Evolutionary conservation across 2,797 vertebrate species (phyloP).

Genomic region (Kryptopterus vitreolus): DNA sequence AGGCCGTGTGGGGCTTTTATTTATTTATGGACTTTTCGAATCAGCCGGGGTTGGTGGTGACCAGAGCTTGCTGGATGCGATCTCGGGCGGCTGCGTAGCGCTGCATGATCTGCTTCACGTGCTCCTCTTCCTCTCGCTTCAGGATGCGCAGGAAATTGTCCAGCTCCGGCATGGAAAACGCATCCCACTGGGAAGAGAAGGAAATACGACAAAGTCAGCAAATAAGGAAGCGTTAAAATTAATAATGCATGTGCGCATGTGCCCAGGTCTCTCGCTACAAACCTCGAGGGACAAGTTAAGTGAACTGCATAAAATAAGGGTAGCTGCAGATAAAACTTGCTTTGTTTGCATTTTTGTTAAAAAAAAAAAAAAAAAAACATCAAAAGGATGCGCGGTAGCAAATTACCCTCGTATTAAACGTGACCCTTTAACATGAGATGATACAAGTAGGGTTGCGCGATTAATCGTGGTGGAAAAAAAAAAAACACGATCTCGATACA

Average conservation of each 20-base stretch:
- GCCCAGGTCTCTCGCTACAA: neutral
- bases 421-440: neutral
- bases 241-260: slow-evolving; percentile 9
- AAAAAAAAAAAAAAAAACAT: too few relatives aligned
- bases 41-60: slow-evolving; percentile 80
- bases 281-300: slow-evolving; percentile 13
- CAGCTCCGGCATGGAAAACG: slow-evolving; percentile 92
- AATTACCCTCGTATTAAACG: neutral
- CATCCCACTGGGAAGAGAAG: slow-evolving; percentile 85
- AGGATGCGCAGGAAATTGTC: slow-evolving; percentile 94
- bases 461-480: too few relatives aligned
- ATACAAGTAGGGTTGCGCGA: neutral
- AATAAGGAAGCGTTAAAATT: slow-evolving; percentile 10
- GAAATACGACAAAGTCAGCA: neutral
- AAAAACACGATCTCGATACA: too few relatives aligned
- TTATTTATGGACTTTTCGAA: too few relatives aligned
- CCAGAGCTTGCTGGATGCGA: slow-evolving; percentile 83
- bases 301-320: neutral
- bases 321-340: neutral
- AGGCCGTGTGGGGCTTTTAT: neutral
- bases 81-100: slow-evolving; percentile 86
- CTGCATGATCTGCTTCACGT: slow-evolving; percentile 84
- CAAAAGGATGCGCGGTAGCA: neutral
- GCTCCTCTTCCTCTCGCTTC: slow-evolving; percentile 91
- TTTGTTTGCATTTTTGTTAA: slow-evolving; percentile 11